Evolutionary conservation across 2,113 vertebrate genomes (phyloP).

Genomic region (Vulpes ferrilata): DNA sequence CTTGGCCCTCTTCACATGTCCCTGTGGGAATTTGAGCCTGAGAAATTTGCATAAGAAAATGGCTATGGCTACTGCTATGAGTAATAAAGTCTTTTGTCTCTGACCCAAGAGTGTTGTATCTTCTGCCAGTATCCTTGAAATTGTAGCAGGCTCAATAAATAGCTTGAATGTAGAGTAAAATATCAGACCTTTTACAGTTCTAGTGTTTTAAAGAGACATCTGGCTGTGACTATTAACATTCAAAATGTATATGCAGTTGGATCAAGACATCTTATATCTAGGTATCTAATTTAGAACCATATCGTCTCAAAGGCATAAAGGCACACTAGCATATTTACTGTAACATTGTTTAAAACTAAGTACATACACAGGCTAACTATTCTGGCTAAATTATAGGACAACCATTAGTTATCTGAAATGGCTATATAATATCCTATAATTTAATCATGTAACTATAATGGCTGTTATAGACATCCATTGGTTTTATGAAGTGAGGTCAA

Average conservation of each 20-base stretch:
- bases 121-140: neutral
- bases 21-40: neutral
- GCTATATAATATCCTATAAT: neutral
- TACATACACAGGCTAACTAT: neutral
- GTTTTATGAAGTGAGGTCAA: slow-evolving; percentile 3
- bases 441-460: neutral
- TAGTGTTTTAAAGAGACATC: neutral
- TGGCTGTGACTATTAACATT: neutral
- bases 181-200: neutral
- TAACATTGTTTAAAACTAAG: neutral
- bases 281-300: neutral
- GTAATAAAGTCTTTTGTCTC: neutral
- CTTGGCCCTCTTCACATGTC: neutral
- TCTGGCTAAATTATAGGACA: neutral
- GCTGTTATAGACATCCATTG: neutral
- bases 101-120: neutral
- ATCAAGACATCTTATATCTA: neutral
- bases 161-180: neutral
- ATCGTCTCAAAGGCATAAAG: neutral
- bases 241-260: neutral
- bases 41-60: neutral
- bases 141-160: neutral
- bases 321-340: neutral
- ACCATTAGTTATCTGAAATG: neutral
- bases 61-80: neutral